Evolutionary conservation across 2,113 vertebrate genomes (phyloP).

Genomic region (Dasyurus viverrinus): DNA sequence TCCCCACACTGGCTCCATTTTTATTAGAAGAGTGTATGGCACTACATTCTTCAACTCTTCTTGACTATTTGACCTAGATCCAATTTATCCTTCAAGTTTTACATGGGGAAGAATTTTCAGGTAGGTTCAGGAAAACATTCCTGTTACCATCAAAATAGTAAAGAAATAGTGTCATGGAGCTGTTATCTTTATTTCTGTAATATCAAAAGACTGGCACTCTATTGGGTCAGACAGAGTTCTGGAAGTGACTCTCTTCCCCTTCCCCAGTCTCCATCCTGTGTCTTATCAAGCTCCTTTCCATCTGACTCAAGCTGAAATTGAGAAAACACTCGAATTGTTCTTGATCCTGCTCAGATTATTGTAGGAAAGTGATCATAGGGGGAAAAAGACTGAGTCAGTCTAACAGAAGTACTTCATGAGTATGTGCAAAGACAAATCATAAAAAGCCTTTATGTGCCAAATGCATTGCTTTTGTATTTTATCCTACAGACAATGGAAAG

Average conservation of each 20-base stretch:
- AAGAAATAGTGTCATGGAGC: neutral
- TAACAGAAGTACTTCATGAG: neutral
- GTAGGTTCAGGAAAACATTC: neutral
- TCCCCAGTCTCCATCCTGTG: neutral
- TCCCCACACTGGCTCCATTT: slow-evolving; percentile 54
- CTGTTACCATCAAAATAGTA: neutral
- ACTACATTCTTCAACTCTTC: neutral
- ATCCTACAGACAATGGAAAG: neutral
- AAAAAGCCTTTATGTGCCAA: neutral
- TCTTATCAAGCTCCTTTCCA: neutral
- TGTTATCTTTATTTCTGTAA: neutral
- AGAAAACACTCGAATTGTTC: neutral
- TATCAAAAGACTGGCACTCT: neutral
- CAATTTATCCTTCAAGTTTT: neutral
- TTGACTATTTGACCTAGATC: slow-evolving; percentile 53
- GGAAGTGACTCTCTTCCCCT: neutral
- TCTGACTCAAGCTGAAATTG: neutral
- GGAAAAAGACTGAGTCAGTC: neutral
- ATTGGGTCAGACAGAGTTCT: neutral
- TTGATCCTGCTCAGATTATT: neutral
- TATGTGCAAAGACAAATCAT: neutral
- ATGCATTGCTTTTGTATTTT: neutral
- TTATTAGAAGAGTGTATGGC: slow-evolving; percentile 47
- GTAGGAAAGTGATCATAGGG: neutral
- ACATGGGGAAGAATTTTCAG: neutral